Evolutionary conservation across 1,140 invertebrate species (phyloP).

Genomic region (Chrysoperla carnea): DNA sequence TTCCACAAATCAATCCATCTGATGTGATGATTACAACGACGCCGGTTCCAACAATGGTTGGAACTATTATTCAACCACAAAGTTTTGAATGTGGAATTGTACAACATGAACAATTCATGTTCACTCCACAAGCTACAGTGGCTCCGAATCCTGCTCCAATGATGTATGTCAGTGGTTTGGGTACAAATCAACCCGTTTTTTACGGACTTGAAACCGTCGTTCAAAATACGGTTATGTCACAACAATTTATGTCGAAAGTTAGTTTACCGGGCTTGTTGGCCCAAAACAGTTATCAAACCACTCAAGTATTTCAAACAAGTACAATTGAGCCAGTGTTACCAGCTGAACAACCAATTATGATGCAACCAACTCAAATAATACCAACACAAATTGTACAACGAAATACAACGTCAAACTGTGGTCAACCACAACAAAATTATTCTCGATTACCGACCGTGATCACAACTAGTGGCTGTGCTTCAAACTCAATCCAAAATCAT

Average conservation of each 20-base stretch:
- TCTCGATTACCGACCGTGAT: no score
- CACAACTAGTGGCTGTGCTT: no score
- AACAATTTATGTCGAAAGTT: constrained; percentile 58
- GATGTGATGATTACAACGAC: no score
- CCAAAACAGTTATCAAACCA: constrained; percentile 61
- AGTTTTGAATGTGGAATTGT: constrained; percentile 33
- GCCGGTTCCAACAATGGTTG: constrained; percentile 9
- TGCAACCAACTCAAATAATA: background rate
- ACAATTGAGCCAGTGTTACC: constrained; percentile 56
- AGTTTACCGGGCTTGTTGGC: constrained; percentile 57
- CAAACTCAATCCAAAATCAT: constrained; percentile 21
- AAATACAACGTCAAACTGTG: background rate
- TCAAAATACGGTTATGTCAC: constrained; percentile 70
- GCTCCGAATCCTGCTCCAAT: constrained; percentile 16
- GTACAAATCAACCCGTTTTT: constrained; percentile 48
- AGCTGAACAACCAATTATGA: background rate
- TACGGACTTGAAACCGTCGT: constrained; percentile 69
- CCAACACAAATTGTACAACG: constrained; percentile 1
- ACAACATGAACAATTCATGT: constrained; percentile 35
- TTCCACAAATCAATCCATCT: no score
- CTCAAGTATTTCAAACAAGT: constrained; percentile 64
- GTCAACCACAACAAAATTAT: constrained; percentile 11
- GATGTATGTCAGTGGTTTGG: constrained; percentile 19
- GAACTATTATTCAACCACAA: constrained; percentile 42
- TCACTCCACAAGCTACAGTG: constrained; percentile 35